These are phyloP conservation scores for Amiota mariae DNA, from an alignment of 2,888 invertebrate species.

Conservation along the genomic window DNA sequence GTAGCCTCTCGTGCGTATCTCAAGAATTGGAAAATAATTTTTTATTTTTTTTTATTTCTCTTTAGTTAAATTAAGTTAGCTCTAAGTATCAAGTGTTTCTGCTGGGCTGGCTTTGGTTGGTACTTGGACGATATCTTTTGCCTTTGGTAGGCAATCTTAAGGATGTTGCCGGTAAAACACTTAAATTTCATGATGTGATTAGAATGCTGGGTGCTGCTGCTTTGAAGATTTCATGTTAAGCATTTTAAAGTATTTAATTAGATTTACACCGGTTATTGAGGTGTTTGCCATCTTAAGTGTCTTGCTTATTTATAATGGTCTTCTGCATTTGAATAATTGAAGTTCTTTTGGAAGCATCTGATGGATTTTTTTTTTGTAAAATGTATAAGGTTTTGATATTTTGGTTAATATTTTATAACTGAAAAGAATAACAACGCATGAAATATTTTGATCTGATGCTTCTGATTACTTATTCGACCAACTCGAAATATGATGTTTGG, in stretches of 20 bases:
- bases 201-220: neutral
- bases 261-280: neutral
- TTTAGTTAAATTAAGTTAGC: slow-evolving; percentile 63
- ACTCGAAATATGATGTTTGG: too few species aligned
- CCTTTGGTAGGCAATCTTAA: neutral
- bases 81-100: slow-evolving; percentile 47
- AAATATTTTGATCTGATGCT: too few species aligned
- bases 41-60: slow-evolving; percentile 46
- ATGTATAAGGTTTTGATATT: too few species aligned
- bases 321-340: too few species aligned
- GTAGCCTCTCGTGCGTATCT: slow-evolving; percentile 16
- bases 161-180: slow-evolving; percentile 20
- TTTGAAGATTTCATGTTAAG: neutral
- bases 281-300: too few species aligned
- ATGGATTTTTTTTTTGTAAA: too few species aligned
- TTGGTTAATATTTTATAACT: too few species aligned
- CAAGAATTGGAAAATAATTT: slow-evolving; percentile 13
- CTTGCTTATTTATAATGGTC: too few species aligned
- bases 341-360: too few species aligned
- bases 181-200: slow-evolving; percentile 21
- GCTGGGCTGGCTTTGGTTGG: slow-evolving; percentile 12
- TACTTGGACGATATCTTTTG: neutral
- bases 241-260: neutral
- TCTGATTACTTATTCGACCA: too few species aligned
- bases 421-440: too few species aligned